A percentile compares a stretch with the other conserved stretches of the same genome.
These are phyloP conservation scores for Macrocentrus cingulum DNA, from an alignment of 1,140 invertebrate genomes.

Conservation along the genomic window DNA sequence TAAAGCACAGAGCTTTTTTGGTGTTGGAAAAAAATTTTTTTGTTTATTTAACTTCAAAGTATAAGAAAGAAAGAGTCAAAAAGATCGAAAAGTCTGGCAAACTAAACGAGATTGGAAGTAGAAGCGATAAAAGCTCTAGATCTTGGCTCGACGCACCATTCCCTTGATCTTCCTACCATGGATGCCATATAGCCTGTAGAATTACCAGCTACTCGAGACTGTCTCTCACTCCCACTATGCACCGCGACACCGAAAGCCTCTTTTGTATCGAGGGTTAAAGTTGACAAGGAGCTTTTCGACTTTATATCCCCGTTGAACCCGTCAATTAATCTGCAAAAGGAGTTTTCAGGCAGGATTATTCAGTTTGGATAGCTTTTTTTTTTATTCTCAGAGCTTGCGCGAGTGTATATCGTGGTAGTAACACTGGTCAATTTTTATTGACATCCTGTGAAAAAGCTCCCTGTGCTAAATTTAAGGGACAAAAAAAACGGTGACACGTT, in stretches of 20 bases:
- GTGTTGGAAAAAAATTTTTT: too few relatives aligned
- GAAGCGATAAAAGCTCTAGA: constrained; percentile 21
- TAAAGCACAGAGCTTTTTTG: too few relatives aligned
- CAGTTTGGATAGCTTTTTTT: too few relatives aligned
- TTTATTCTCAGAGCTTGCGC: too few relatives aligned
- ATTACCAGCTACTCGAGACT: constrained; percentile 24
- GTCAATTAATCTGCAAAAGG: constrained; percentile 4
- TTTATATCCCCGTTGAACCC: background rate
- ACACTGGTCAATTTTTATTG: too few relatives aligned
- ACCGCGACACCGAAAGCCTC: constrained; percentile 11
- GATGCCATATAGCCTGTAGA: constrained; percentile 1
- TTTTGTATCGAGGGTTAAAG: constrained; percentile 13
- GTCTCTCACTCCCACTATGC: constrained; percentile 4
- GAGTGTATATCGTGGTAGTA: too few relatives aligned
- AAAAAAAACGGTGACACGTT: too few relatives aligned
- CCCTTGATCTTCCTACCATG: constrained; percentile 13
- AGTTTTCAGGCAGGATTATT: background rate
- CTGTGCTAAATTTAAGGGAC: too few relatives aligned
- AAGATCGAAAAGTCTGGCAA: background rate
- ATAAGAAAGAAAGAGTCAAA: background rate
- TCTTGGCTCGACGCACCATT: background rate
- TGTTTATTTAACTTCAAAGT: too few relatives aligned
- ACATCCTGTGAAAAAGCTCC: too few relatives aligned
- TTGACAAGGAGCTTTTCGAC: constrained; percentile 3
- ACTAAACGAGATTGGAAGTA: constrained; percentile 18